Evolutionary conservation across 1,140 invertebrate genomes (phyloP), one percentile per base, ranked within the genome.

Genomic region (Trigoniulus corallinus): DNA sequence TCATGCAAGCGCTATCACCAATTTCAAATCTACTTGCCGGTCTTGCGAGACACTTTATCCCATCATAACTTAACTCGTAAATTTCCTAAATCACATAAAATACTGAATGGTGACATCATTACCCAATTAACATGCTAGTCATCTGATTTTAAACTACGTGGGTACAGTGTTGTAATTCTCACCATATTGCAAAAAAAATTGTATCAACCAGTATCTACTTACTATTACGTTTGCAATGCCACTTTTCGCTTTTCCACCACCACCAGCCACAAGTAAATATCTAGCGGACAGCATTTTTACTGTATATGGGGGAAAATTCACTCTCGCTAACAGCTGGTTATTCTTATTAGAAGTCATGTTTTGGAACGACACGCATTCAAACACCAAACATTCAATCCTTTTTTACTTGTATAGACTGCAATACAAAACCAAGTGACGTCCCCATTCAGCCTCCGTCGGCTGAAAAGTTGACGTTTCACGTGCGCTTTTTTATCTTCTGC

Each of bases 151-250:
- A 34, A 34, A 34, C 7, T 7, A 34, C 29, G 15, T 34, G 7
- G 15, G 7, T 34, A 34, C 15, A 7, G 15, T 7, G 15, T 34
- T 34, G 15, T 34, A 34, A 7, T 34, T 34, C 29, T 34, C 15
- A 34, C 29, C 29, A 34, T 34, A 34, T 34, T 7, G 29, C 29
- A 34, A 34, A 7, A 34, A 7, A 34, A 7, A 7, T 7, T 15
- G 29, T 34, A 34, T 34, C 20, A 3, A 24, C 15, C 37, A 56
- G n/a, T 27, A 47, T 47, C 23, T 26, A 66, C 70, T 62, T 63
- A 71, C 89, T 73, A 97, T 91, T 67, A 87, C 86, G 76, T 98
- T 97, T 18, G 82, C 79, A 52, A 98, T 83, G 22, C 93, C 93
- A 41, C 91, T 96, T 69, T 92, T 95, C 20, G 88, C 81, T 18